These are phyloP conservation scores for Pagrus major DNA, from an alignment of 2,113 vertebrate species.

Conservation along the genomic window DNA sequence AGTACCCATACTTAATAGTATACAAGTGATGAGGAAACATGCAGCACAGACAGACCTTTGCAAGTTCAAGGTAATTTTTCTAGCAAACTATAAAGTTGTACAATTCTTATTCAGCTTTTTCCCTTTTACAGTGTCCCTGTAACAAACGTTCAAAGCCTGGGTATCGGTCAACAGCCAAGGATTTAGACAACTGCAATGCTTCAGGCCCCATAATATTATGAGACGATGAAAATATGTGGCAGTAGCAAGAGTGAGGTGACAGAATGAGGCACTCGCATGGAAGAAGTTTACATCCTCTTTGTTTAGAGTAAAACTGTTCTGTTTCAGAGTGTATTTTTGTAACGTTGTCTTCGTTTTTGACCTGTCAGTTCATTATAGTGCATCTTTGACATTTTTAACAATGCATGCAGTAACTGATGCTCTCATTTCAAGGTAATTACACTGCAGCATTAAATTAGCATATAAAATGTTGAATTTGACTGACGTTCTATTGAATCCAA, in stretches of 20 bases:
- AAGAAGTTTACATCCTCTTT: not conserved
- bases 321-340: not conserved
- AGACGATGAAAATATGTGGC: not conserved
- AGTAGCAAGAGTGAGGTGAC: no score
- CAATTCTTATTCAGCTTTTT: no score
- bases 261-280: no score
- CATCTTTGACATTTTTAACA: slow-evolving; percentile 13
- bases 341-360: not conserved
- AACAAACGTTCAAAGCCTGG: not conserved
- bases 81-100: no score
- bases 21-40: not conserved
- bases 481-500: slow-evolving; percentile 15
- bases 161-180: not conserved
- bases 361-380: not conserved
- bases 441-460: not conserved
- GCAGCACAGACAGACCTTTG: not conserved
- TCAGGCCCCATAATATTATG: not conserved
- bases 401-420: not conserved
- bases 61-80: not conserved
- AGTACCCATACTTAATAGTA: no score
- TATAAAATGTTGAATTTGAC: not conserved
- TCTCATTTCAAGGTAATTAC: not conserved
- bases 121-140: no score
- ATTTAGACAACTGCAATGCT: not conserved
- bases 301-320: not conserved